Evolutionary conservation across 23 tunicate genomes (phyloP), one percentile per base, ranked within the genome.

Genomic region (Clavelina lepadiformis): DNA sequence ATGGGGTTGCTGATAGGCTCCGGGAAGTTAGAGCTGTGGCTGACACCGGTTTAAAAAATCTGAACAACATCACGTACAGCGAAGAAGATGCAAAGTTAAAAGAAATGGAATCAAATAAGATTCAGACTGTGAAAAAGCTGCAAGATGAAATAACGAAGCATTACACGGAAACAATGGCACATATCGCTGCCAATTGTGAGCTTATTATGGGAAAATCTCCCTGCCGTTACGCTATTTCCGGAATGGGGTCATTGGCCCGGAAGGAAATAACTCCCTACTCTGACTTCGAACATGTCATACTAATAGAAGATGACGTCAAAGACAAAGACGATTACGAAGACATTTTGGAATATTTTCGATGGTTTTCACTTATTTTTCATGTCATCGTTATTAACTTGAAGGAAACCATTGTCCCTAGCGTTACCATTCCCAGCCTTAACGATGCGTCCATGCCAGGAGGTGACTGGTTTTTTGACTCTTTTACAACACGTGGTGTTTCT

Each of bases 261-360:
- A n/a, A n/a, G n/a, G n/a, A n/a, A n/a, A n/a, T n/a, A n/a, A n/a
- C 77, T 56, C 54, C 53, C 18, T 72, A 72, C 31, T 72, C 77
- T 18, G 77, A 72, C 38, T 72, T 72, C 41, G 77, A 72, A 56
- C 65, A 72, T 28, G 63, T 72, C 5, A 54, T 54, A 8, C 35
- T 72, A 8, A 8, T 72, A 11, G 77, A 72, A 33, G 77, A 72
- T 3, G 51, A 67, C 25, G 65, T 72, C 3, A 21, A 57, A 31
- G 46, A 61, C 15, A 27, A 35, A 3, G 18, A 6, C 24, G 36
- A 72, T 58, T 72, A 72, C 41, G 56, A 57, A 5, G 67, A 72
- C 6, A 57, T 72, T 3, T 31, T 55, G 22, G 58, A 61, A 6
- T 73, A 61, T 32, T 73, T 73, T 26, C 54, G 79, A 27, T 73